Base-by-base conservation (phyloP, 2,797 vertebrate genomes). In the Alauda arvensis region DNA sequence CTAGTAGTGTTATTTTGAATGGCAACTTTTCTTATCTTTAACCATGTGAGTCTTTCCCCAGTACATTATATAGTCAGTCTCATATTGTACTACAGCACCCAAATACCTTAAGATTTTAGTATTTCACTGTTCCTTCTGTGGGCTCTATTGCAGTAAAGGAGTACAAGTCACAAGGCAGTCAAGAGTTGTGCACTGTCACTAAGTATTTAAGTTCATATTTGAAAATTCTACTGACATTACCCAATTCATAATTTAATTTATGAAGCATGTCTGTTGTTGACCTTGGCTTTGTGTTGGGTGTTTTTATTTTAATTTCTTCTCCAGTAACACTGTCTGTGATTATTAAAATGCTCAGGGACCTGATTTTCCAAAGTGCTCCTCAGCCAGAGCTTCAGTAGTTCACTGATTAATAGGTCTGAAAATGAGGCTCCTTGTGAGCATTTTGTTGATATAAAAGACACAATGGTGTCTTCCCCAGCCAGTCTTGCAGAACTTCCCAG, bases 131-230 rank as follows among this genome's bases (percentile, higher is more conserved):
- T 57, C 49, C 20, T 68, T 13, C 15, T 33, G 9, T 20, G 33
- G 11, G 24, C 3, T 2, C 34, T 53, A 0, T 37, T 57, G 8
- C 26, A 79, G 0, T 59, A 51, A 26, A 69, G 52, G 10, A 23
- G 12, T 45, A 6, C 10, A 37, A n/a, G 34, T 51, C 46, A 39
- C 6, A 33, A 66, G 18, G 28, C 45, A 62, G 21, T 48, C 29
- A 45, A 18, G 24, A 71, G 9, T 14, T 39, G 42, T 16, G 16
- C 33, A 45, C 17, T 0, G 0, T 56, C 10, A 10, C 25, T 76
- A 19, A 29, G 40, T 31, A 31, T 3, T 77, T 80, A 42, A 71
- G 65, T 74, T 82, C 0, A 0, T 40, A n/a, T 42, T 51, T 78
- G 67, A 69, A 81, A 81, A 52, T 70, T 56, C 53, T 79, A 14